A percentile compares a stretch with the other conserved stretches of the same genome.
These are phyloP conservation scores for Biston stratarius DNA, from an alignment of 2,888 invertebrate genomes.

Conservation along the genomic window DNA sequence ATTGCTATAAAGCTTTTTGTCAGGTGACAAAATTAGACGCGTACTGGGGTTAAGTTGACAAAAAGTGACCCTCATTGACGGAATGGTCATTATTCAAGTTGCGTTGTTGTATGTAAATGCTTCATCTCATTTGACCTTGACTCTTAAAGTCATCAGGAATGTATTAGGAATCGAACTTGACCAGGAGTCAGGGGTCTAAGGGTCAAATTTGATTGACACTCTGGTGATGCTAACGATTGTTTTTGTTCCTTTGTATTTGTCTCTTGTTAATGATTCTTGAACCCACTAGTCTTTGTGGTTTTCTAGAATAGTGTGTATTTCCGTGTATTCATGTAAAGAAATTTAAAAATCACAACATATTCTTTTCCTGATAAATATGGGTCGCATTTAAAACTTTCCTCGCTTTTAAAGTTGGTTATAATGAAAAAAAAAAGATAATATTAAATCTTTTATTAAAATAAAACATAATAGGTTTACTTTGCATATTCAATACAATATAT, in stretches of 20 bases:
- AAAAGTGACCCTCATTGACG: constrained; percentile 70
- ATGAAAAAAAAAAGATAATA: no score
- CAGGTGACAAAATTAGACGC: not conserved
- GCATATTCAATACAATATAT: no score
- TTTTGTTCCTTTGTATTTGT: constrained; percentile 57
- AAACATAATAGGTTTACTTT: no score
- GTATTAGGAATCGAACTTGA: constrained; percentile 82
- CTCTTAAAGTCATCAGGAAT: constrained; percentile 69
- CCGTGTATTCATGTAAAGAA: not conserved
- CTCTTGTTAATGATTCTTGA: constrained; percentile 31
- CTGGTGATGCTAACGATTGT: constrained; percentile 56
- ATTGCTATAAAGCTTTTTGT: not conserved
- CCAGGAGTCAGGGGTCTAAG: constrained; percentile 68
- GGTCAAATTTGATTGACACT: constrained; percentile 73
- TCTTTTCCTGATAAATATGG: no score
- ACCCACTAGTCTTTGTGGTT: constrained; percentile 18
- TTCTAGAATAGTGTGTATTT: constrained; percentile 9
- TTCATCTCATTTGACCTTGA: constrained; percentile 57
- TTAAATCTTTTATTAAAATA: no score
- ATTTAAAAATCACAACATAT: not conserved
- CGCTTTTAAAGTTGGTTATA: no score
- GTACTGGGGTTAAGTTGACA: constrained; percentile 53
- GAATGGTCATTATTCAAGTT: constrained; percentile 73
- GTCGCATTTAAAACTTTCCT: no score
- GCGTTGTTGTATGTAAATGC: constrained; percentile 77